Conservation (phyloP, 2,113 vertebrate species). For the Lucifuga dentata region DNA sequence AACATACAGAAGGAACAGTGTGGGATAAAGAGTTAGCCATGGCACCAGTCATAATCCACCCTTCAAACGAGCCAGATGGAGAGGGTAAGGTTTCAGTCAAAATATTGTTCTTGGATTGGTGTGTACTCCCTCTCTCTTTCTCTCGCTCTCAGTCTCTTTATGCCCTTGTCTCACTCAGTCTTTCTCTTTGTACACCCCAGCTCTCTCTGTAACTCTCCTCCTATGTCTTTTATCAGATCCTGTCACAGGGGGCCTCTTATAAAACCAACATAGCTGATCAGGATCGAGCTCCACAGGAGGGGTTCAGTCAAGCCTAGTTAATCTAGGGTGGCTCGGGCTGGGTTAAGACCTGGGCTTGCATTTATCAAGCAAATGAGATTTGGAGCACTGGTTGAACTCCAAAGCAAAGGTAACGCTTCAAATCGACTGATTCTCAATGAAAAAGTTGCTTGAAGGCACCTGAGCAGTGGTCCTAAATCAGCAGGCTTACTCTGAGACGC, state of each 20-base stretch:
- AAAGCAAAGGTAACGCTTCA: constrained; percentile 55
- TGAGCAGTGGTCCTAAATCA: constrained; percentile 68
- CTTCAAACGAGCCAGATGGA: constrained; percentile 86
- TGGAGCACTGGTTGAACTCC: constrained; percentile 24
- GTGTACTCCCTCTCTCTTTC: constrained; percentile 64
- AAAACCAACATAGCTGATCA: constrained; percentile 77
- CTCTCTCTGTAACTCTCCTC: constrained; percentile 51
- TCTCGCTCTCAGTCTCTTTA: constrained; percentile 53
- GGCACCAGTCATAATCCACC: constrained; percentile 83
- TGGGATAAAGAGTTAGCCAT: constrained; percentile 76
- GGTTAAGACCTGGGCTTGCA: constrained; percentile 38
- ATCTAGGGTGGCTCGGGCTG: constrained; percentile 36
- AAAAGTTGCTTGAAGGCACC: constrained; percentile 48
- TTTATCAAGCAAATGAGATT: constrained; percentile 60
- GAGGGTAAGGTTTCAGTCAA: constrained; percentile 83
- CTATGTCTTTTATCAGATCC: constrained; percentile 78
- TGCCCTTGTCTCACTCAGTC: constrained; percentile 60
- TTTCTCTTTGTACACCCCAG: constrained; percentile 54
- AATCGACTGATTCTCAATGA: constrained; percentile 52
- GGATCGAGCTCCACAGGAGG: constrained; percentile 54
- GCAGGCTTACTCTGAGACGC: constrained; percentile 66
- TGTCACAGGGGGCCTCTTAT: constrained; percentile 68
- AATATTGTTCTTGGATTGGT: constrained; percentile 86
- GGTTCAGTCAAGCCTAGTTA: constrained; percentile 57
- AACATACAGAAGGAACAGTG: constrained; percentile 74